These are phyloP conservation scores for Dasypogon diadema DNA, from an alignment of 2,888 invertebrate genomes.

Conservation along the genomic window DNA sequence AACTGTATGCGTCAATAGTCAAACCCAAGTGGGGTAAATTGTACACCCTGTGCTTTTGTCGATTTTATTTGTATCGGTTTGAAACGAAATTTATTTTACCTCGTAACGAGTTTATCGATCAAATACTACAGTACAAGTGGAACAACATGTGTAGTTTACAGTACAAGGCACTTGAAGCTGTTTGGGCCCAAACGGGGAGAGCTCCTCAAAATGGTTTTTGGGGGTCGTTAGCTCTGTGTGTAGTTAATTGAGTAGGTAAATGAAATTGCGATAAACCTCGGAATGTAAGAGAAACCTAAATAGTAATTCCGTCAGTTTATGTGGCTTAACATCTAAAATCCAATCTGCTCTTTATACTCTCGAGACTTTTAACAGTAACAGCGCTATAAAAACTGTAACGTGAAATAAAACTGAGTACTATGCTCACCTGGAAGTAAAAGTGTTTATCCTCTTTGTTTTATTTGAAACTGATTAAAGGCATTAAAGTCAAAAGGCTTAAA, in stretches of 20 bases:
- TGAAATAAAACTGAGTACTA: no score
- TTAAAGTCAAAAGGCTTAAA: no score
- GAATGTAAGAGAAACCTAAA: neutral
- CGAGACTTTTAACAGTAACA: no score
- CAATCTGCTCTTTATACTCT: neutral
- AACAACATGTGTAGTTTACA: conserved; percentile 46
- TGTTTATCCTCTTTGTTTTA: no score
- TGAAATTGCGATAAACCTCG: conserved; percentile 15
- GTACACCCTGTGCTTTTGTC: conserved; percentile 32
- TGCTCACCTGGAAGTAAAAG: no score
- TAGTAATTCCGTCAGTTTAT: neutral
- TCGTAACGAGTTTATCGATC: conserved; percentile 50
- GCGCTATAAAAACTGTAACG: no score
- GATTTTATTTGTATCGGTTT: conserved; percentile 47
- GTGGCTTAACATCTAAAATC: conserved; percentile 5
- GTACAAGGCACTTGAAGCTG: conserved; percentile 41
- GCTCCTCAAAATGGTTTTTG: conserved; percentile 18
- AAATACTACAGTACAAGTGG: conserved; percentile 47
- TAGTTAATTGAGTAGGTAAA: conserved; percentile 35
- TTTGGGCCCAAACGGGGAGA: neutral
- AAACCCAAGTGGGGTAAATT: neutral
- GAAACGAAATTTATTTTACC: conserved; percentile 36
- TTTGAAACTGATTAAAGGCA: no score
- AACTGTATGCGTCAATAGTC: conserved; percentile 26
- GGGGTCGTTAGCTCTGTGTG: conserved; percentile 22